Evolutionary conservation across 2,888 invertebrate species (phyloP), one percentile per base, ranked within the genome.

Genomic region (Baronia brevicornis): DNA sequence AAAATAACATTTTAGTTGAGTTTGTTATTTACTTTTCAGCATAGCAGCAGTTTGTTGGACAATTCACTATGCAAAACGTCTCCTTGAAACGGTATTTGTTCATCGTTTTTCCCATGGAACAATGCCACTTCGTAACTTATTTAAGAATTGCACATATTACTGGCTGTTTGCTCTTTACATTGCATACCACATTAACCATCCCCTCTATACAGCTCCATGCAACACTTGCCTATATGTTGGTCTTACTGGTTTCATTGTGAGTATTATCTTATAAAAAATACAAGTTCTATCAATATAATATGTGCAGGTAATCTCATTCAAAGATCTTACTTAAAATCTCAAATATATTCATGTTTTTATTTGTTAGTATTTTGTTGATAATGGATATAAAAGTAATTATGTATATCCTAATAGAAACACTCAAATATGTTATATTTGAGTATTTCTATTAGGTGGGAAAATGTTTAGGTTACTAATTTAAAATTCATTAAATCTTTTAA

Each of bases 51-150:
- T 86, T 4, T 96, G 96, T 64, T 98, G 95, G 92, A 88, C 90
- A 3, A 68, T 92, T 35, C 99, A 99, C 71, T 99, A 99, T 80
- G 89, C 89, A 1, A 99, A 99, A 68, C 87, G 99, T 45, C 77
- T 99, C 13, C 75, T 96, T 46, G 99, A 99, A 77, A 99, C 99
- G 1, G 69, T 97, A 33, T 98, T 98, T 77, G 91, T 99, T 0
- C 99, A 99, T 72, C 91, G 98, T 6, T 99, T 99, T 79, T 98
- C 98, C 12, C 97, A 99, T 73, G 92, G 95, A 4, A 98, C 98
- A 1, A 99, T 99, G 99, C 99, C 99, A 0, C 61, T 98, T 27
- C 85, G 89, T 29, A 99, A 98, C 75, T 87, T 99, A n/a, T 97
- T 98, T 72, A 98, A 95, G 86, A 99, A 99, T 75, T 98, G 96